phyloP scores from a whole-genome alignment of 2,888 invertebrate genomes.

The Aradus depressus region DNA sequence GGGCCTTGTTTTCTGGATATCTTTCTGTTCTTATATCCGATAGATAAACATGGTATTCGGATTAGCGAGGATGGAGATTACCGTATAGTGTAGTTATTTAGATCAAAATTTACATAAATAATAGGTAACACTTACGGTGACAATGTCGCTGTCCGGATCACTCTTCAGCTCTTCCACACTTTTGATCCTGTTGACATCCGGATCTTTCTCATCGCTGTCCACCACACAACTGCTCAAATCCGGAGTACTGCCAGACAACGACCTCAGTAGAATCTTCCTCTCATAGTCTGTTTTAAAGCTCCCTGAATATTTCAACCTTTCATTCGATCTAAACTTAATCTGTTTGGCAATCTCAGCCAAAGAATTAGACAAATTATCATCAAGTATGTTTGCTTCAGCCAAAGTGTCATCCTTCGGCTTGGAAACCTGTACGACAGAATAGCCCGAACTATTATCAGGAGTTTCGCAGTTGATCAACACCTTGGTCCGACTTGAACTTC shows the following conservation, averaged over 20 bases:
- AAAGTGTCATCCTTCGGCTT: conserved; percentile 16
- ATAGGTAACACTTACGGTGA: too few relatives aligned
- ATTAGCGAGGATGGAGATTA: too few relatives aligned
- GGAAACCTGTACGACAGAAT: conserved; percentile 9
- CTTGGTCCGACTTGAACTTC: conserved; percentile 18
- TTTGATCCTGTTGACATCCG: conserved; percentile 19
- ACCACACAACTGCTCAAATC: conserved; percentile 20
- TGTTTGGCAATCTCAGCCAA: conserved; percentile 36
- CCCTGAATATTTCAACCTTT: conserved; percentile 28
- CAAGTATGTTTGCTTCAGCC: conserved; percentile 23
- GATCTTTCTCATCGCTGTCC: conserved; percentile 16
- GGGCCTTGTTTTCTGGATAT: conserved; percentile 20
- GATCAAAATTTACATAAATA: too few relatives aligned
- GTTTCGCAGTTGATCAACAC: conserved; percentile 23
- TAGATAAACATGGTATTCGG: conserved; percentile 8
- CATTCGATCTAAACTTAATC: conserved; percentile 32
- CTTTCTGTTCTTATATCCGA: conserved; percentile 18
- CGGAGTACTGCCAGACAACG: conserved; percentile 21
- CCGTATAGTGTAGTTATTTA: not conserved
- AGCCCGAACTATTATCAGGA: too few relatives aligned
- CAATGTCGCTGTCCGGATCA: conserved; percentile 20
- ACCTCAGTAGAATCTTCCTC: conserved; percentile 24
- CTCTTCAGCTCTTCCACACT: conserved; percentile 23
- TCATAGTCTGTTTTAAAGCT: conserved; percentile 33
- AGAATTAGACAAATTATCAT: conserved; percentile 25